Evolutionary conservation across 2,113 vertebrate genomes (phyloP).

Genomic region (Vidua chalybeata): DNA sequence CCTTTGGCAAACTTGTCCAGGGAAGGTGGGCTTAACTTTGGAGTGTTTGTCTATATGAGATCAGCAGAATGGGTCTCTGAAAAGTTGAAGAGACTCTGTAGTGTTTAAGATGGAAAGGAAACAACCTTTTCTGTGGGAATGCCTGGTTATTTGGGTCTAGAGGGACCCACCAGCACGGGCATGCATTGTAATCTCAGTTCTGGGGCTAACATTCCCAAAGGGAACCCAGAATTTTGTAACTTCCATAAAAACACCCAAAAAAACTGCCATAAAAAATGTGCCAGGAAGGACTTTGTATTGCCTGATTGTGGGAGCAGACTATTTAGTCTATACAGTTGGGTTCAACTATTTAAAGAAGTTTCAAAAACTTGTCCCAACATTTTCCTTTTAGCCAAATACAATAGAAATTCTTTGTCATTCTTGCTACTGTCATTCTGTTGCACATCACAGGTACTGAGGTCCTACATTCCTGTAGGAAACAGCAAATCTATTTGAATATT

Average conservation of each 20-base stretch:
- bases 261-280: not conserved
- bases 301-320: not conserved
- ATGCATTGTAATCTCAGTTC: not conserved
- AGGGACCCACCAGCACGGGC: not conserved
- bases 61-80: not conserved
- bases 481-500: not conserved
- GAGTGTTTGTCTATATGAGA: not conserved
- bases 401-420: not conserved
- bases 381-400: not conserved
- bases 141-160: not conserved
- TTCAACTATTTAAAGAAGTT: not conserved
- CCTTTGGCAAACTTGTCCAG: not conserved
- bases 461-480: not conserved
- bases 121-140: not conserved
- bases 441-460: fast-evolving
- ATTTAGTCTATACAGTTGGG: not conserved
- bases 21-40: not conserved
- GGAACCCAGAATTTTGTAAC: not conserved
- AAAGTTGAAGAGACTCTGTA: not conserved
- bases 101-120: not conserved
- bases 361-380: not conserved
- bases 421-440: not conserved
- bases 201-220: fast-evolving
- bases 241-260: not conserved
- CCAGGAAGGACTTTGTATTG: not conserved